Conservation (phyloP, 2,888 invertebrate species). For the Conops quadrifasciatus region DNA sequence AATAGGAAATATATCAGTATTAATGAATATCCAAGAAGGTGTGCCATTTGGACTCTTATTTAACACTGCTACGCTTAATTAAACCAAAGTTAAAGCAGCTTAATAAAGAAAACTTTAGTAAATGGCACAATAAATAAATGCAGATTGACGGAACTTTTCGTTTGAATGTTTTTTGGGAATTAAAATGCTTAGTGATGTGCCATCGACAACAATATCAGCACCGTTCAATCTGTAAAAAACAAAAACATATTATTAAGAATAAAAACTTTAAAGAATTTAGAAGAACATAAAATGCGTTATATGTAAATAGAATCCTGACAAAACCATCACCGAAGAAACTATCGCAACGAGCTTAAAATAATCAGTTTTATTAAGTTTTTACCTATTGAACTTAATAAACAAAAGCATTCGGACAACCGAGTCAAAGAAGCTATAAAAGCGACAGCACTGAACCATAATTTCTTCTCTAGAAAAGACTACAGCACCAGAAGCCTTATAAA, state of each 20-base stretch:
- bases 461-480: background rate
- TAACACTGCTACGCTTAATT: too few species aligned
- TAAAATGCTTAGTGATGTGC: background rate
- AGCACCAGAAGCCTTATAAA: conserved; percentile 26
- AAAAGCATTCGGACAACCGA: too few species aligned
- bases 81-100: too few species aligned
- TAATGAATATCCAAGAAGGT: conserved; percentile 30
- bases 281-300: background rate
- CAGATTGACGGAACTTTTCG: background rate
- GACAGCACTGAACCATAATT: conserved; percentile 19
- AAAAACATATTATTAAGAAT: background rate
- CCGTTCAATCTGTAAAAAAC: conserved; percentile 3
- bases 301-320: background rate
- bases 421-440: conserved; percentile 27
- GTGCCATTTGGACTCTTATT: conserved; percentile 32
- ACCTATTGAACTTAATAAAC: too few species aligned
- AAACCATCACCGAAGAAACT: background rate
- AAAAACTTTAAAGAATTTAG: background rate
- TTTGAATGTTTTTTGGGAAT: background rate
- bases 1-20: conserved; percentile 31
- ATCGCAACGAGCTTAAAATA: background rate
- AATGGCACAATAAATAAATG: background rate
- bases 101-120: too few species aligned
- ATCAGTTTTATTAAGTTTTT: too few species aligned
- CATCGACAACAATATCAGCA: too few species aligned